Conservation (phyloP, 2,888 invertebrate genomes). For the Dimorphilus gyrociliatus region DNA sequence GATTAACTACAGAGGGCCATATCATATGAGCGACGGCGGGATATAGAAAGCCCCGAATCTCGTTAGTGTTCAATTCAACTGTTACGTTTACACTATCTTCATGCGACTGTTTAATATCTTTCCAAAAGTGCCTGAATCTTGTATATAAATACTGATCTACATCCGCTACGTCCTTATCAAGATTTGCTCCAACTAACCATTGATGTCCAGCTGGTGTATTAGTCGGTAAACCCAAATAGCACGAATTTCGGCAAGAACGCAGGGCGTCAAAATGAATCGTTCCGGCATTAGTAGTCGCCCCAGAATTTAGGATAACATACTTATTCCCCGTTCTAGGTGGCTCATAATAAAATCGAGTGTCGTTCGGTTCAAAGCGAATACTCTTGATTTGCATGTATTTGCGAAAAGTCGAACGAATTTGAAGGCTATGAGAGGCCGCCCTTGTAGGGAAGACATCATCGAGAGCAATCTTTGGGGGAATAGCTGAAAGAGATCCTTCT, state of each 20-base stretch:
- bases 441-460: slow-evolving; percentile 64
- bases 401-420: slow-evolving; percentile 62
- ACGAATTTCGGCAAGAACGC: not conserved
- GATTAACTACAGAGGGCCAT: slow-evolving; percentile 47
- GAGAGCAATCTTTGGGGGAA: slow-evolving; percentile 52
- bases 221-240: not conserved
- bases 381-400: slow-evolving; percentile 59
- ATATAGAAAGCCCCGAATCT: slow-evolving; percentile 49
- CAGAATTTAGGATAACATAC: too few relatives aligned
- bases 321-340: too few relatives aligned
- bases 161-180: slow-evolving; percentile 52
- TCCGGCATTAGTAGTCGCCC: not conserved
- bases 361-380: slow-evolving; percentile 48
- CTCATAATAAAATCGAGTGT: slow-evolving; percentile 46
- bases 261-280: not conserved
- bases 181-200: slow-evolving; percentile 49
- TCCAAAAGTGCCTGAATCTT: slow-evolving; percentile 47
- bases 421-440: slow-evolving; percentile 56
- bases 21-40: slow-evolving; percentile 49
- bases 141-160: slow-evolving; percentile 52
- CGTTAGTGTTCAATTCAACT: slow-evolving; percentile 57
- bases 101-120: slow-evolving; percentile 20
- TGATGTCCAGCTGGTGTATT: slow-evolving; percentile 46
- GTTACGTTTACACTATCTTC: slow-evolving; percentile 50
- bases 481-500: slow-evolving; percentile 53